Percentiles rank a stretch among this genome's conserved stretches.
Conservation (phyloP, 2,888 invertebrate genomes). For the Lymantria dispar region DNA sequence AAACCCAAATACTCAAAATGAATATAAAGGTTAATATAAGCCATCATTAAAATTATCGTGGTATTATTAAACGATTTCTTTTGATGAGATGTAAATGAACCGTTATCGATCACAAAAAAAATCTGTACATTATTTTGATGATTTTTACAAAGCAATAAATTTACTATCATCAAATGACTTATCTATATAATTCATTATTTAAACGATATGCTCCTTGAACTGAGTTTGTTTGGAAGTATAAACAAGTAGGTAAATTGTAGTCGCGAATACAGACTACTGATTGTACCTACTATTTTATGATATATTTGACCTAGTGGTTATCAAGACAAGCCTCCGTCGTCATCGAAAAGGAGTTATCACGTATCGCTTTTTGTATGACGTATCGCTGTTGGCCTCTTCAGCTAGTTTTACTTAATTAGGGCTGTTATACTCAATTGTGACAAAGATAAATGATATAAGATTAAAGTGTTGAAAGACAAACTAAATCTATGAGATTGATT, state of each 20-base stretch:
- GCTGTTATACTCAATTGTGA: not conserved
- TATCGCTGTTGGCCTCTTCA: conserved; percentile 12
- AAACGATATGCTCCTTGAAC: not conserved
- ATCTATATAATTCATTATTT: not conserved
- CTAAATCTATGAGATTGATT: no score
- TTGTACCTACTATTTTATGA: conserved; percentile 49
- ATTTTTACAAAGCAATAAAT: not conserved
- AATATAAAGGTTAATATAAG: no score
- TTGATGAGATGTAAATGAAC: no score
- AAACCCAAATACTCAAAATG: no score
- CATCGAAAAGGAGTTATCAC: conserved; percentile 52
- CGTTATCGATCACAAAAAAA: no score
- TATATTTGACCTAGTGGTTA: conserved; percentile 70
- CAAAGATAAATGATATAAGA: no score
- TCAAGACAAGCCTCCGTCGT: conserved; percentile 71
- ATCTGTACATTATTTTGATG: no score
- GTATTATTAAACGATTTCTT: no score
- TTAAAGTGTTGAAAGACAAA: no score
- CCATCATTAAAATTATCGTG: no score
- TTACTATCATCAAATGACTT: not conserved
- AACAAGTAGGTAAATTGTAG: conserved; percentile 49
- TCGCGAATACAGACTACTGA: conserved; percentile 48
- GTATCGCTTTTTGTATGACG: conserved; percentile 49
- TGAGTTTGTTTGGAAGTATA: conserved; percentile 15
- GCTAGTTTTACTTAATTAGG: conserved; percentile 4